Evolutionary conservation across 2,113 vertebrate species (phyloP), one percentile per base, ranked within the genome.

Genomic region (Chionis minor): DNA sequence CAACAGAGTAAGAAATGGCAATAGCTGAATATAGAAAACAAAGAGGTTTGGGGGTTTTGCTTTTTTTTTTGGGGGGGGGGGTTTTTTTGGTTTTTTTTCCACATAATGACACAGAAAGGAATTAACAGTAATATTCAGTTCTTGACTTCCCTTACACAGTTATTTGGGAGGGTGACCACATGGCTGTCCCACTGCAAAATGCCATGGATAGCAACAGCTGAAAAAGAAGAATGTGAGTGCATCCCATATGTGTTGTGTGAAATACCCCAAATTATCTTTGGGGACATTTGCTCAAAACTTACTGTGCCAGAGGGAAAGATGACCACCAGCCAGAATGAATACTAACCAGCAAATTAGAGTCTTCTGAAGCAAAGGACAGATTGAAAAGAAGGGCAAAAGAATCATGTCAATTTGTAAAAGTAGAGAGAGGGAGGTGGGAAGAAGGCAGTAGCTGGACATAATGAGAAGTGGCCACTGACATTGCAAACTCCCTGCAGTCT

Each of bases 391-490:
- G 12, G 30, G 35, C 18, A 86, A 44, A 59, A 73, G 33, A 28
- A 35, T 18, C 22, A 54, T 22, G 8, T 17, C 7, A 61, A 30
- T 32, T 66, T 77, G 22, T 51, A 73, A 47, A 78, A 33, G 28
- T 6, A 75, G 30, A 44, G 15, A 55, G 27, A 55, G 12, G 26
- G 11, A 56, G 8, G 17, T 14, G 6, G 35, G 49, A 83, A 51
- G 14, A n/a, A 4, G 32, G 66, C 24, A 79, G 40, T 47, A 51
- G 20, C 6, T 62, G 28, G 42, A 73, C 18, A 27, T 5, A 56
- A 35, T 0, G 1, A 66, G 40, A 78, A 51, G 35, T 38, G 35
- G 9, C 4, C 42, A 54, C 14, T 1, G 2, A 56, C 12, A 15
- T 28, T 0, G 4, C 24, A 73, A 56, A 40, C 24, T n/a, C 28